A percentile compares a stretch with the other conserved stretches of the same genome.
Conservation (phyloP, 2,797 vertebrate genomes). For the Sebastolobus alascanus region DNA sequence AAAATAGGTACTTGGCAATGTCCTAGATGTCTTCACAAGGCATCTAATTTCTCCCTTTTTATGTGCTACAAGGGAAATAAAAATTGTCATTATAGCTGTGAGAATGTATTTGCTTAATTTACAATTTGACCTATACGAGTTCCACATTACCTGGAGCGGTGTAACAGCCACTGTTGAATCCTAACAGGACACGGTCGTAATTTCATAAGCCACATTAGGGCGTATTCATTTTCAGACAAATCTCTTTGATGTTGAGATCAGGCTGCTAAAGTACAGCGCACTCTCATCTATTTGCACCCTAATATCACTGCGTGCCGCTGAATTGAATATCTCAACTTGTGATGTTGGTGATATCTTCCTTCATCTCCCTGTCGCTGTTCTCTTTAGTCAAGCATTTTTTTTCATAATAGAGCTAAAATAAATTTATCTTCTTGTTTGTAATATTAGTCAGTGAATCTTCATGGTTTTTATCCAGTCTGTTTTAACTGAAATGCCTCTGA, state of each 20-base stretch:
- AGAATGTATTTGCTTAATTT: constrained; percentile 69
- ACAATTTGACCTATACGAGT: constrained; percentile 62
- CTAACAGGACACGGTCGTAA: constrained; percentile 41
- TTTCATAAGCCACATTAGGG: constrained; percentile 54
- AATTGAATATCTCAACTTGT: constrained; percentile 33
- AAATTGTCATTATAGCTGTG: constrained; percentile 55
- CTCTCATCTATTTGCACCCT: constrained; percentile 42
- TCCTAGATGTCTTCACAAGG: constrained; percentile 50
- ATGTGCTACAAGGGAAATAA: constrained; percentile 57
- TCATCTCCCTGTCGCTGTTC: constrained; percentile 1
- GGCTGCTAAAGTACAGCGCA: constrained; percentile 21
- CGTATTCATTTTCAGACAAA: constrained; percentile 48
- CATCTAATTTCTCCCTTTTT: constrained; percentile 57
- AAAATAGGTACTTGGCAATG: constrained; percentile 58
- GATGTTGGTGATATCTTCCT: constrained; percentile 17
- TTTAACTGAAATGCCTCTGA: neutral
- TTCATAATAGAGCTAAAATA: neutral
- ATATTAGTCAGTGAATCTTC: neutral
- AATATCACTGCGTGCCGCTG: constrained; percentile 20
- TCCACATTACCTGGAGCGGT: constrained; percentile 48
- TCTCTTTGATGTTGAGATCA: constrained; percentile 55
- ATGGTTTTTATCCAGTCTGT: neutral
- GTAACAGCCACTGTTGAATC: constrained; percentile 21
- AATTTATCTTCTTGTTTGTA: neutral
- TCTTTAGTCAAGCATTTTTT: constrained; percentile 1